Conservation (phyloP, 1,140 invertebrate genomes). For the Drosophila pectinifera region DNA sequence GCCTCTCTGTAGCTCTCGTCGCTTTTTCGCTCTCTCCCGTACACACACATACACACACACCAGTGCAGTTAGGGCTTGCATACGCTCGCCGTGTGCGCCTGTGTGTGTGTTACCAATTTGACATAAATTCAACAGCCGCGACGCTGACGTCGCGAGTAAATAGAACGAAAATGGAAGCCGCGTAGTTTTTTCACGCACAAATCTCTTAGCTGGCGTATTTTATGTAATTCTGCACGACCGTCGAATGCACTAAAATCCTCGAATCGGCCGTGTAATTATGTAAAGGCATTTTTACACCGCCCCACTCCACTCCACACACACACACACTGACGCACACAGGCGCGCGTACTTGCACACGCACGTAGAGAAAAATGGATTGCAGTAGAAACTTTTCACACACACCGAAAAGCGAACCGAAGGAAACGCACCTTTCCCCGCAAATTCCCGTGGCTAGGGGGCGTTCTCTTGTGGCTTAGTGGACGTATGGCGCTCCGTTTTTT, state of each 20-base stretch:
- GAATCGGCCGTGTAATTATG: slow-evolving; percentile 62
- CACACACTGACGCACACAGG: slow-evolving; percentile 32
- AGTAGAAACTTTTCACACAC: slow-evolving; percentile 79
- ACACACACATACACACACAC: slow-evolving; percentile 34
- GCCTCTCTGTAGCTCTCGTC: slow-evolving; percentile 33
- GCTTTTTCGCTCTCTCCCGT: slow-evolving; percentile 31
- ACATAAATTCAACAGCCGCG: slow-evolving; percentile 83
- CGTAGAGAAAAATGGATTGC: slow-evolving; percentile 81
- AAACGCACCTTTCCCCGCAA: slow-evolving; percentile 49
- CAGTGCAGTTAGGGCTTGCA: slow-evolving; percentile 45
- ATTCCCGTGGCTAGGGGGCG: slow-evolving; percentile 4
- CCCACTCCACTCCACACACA: slow-evolving; percentile 36
- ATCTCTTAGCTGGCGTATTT: slow-evolving; percentile 29
- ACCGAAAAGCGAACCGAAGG: slow-evolving; percentile 41
- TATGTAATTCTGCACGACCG: slow-evolving; percentile 57
- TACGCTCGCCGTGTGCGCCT: slow-evolving; percentile 42
- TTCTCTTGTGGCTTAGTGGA: slow-evolving; percentile 11
- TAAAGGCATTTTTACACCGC: slow-evolving; percentile 77
- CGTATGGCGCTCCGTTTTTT: slow-evolving; percentile 17
- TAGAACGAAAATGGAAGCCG: slow-evolving; percentile 79
- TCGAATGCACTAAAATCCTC: slow-evolving; percentile 22
- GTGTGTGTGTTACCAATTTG: slow-evolving; percentile 80
- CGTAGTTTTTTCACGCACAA: slow-evolving; percentile 53
- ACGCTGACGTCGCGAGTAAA: slow-evolving; percentile 79
- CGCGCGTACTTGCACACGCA: slow-evolving; percentile 59